Evolutionary conservation across 2,888 invertebrate species (phyloP), one percentile per base, ranked within the genome.

Genomic region (Noctuana brunneofusca): DNA sequence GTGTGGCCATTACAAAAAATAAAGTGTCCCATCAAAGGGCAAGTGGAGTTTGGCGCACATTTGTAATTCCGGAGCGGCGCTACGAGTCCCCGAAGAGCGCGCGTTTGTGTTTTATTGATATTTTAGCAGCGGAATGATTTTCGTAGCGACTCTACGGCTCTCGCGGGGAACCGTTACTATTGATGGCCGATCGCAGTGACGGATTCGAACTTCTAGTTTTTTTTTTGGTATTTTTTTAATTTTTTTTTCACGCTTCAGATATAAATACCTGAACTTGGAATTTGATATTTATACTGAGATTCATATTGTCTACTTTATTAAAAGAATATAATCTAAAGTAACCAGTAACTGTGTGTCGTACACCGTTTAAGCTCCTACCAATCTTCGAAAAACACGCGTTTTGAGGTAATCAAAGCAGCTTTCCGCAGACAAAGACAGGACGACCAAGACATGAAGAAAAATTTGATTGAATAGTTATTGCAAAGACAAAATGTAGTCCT

Each of bases 61-160:
- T 88, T 83, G 86, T 84, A 85, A 84, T 82, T 82, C 84, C 66
- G 75, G 65, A 71, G 79, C 80, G 83, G 75, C 74, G 74, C 72
- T 80, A 86, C 75, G 83, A 80, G 80, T 84, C 88, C 86, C 69
- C 60, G 66, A 71, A 55, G 72, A 67, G 65, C 59, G 72, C 60
- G 74, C 78, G 79, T 80, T 86, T 83, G 84, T 89, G 84, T 89
- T 90, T 91, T 90, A 91, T 91, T 90, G 91, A 91, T 89, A 90
- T 90, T 91, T 90, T 86, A 86, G 82, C 83, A 78, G 73, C 68
- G 84, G 89, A 89, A 91, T 90, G 89, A 89, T 90, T 89, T 89
- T 80, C 75, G 79, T 81, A 81, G 84, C 80, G 79, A 81, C 81
- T 78, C 71, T 80, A 89, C 80, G 86, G 80, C 79, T 76, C 89